phyloP scores from a whole-genome alignment of 2,888 invertebrate genomes.

The Andrena hattorfiana region DNA sequence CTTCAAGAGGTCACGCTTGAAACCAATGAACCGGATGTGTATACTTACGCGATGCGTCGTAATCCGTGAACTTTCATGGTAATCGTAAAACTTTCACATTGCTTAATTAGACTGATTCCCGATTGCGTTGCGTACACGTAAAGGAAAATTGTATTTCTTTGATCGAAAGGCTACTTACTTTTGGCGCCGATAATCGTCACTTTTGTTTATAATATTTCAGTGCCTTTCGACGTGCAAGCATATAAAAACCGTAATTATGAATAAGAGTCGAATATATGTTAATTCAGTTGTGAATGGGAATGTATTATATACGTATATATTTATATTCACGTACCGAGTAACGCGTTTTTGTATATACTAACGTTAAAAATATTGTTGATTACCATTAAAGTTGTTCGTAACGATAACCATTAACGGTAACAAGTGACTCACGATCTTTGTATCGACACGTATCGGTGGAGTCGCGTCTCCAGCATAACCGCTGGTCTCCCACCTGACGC shows the following conservation, averaged over 20 bases:
- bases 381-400: conserved; percentile 41
- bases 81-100: conserved; percentile 13
- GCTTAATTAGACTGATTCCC: conserved; percentile 20
- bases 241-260: conserved; percentile 8
- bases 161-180: neutral
- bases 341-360: conserved; percentile 48
- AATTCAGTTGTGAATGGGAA: conserved; percentile 32
- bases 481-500: neutral
- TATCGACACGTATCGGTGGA: neutral
- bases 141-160: neutral
- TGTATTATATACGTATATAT: conserved; percentile 40
- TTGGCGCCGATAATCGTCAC: conserved; percentile 2
- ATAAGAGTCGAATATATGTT: conserved; percentile 30
- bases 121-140: neutral
- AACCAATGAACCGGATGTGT: conserved; percentile 6
- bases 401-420: conserved; percentile 19
- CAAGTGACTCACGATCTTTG: conserved; percentile 6
- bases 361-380: conserved; percentile 43
- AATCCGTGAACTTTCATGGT: conserved; percentile 13
- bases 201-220: conserved; percentile 16
- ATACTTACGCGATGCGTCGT: conserved; percentile 27
- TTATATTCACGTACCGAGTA: conserved; percentile 38
- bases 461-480: neutral
- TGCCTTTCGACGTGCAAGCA: conserved; percentile 16
- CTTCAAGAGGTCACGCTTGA: conserved; percentile 15